Evolutionary conservation across 1,140 invertebrate species (phyloP).

Genomic region (Drosophila simulans): DNA sequence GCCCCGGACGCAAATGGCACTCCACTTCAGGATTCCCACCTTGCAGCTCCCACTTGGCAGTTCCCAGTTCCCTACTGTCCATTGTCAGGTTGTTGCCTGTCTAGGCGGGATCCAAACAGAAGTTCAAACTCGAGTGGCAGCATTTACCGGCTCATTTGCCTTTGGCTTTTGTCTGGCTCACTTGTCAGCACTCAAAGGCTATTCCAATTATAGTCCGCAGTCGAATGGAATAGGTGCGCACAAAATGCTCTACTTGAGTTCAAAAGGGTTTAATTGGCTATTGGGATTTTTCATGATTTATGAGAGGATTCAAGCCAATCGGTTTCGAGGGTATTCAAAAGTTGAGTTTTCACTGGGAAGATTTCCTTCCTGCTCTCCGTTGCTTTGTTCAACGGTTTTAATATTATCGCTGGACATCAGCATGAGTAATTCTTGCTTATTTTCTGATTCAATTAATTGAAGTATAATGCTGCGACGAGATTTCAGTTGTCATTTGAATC

Average conservation of each 20-base stretch:
- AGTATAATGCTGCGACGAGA: conserved; percentile 33
- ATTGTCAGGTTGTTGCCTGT: conserved; percentile 79
- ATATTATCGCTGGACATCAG: conserved; percentile 22
- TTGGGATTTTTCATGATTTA: conserved; percentile 9
- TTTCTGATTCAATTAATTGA: conserved; percentile 72
- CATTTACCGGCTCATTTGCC: conserved; percentile 66
- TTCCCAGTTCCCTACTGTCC: conserved; percentile 20
- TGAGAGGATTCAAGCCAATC: background rate
- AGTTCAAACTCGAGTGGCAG: conserved; percentile 56
- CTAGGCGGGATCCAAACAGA: conserved; percentile 41
- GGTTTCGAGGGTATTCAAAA: conserved; percentile 8
- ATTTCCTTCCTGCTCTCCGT: conserved; percentile 19
- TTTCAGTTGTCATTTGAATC: conserved; percentile 41
- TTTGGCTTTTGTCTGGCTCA: conserved; percentile 44
- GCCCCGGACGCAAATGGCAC: conserved; percentile 28
- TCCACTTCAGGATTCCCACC: conserved; percentile 27
- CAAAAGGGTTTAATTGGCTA: conserved; percentile 16
- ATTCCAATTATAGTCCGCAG: conserved; percentile 22
- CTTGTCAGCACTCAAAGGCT: conserved; percentile 30
- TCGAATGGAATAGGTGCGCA: background rate
- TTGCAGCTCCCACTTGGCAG: conserved; percentile 14
- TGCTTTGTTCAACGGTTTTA: conserved; percentile 18
- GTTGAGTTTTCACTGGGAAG: background rate
- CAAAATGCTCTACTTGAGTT: conserved; percentile 11
- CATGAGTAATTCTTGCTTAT: conserved; percentile 53